A percentile compares a stretch with the other conserved stretches of the same genome.
Evolutionary conservation across 53 echinoderm and acorn worm genomes (phyloP).

Genomic region (Apostichopus leukothele): DNA sequence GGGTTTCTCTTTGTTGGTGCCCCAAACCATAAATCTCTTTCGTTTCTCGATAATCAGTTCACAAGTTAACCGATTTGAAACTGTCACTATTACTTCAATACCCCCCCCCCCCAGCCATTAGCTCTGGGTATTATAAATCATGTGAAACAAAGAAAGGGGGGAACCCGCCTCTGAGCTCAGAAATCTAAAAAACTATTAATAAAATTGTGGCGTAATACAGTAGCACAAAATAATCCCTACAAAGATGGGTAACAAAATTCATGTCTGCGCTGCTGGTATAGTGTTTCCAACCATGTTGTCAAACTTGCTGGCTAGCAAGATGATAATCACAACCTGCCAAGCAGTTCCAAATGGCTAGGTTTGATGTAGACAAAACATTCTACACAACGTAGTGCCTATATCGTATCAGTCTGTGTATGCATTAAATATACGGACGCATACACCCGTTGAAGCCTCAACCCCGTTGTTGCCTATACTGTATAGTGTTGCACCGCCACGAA

Average conservation of each 20-base stretch:
- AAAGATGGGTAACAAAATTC: not conserved
- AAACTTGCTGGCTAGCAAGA: not conserved
- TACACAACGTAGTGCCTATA: no score
- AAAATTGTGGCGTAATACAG: not conserved
- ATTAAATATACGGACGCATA: no score
- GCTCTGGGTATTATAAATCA: not conserved
- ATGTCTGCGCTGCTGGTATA: not conserved
- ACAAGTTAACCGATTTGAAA: not conserved
- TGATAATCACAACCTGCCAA: not conserved
- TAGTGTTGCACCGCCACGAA: no score
- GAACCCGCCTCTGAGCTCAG: not conserved
- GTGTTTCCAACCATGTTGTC: not conserved
- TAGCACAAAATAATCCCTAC: not conserved
- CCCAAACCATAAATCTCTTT: not conserved
- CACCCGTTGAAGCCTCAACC: no score
- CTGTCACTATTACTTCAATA: no score
- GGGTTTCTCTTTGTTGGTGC: not conserved
- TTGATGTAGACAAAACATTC: not conserved
- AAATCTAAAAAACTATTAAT: not conserved
- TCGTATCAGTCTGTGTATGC: no score
- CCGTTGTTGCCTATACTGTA: no score
- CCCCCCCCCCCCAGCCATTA: not conserved
- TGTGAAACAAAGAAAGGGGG: not conserved
- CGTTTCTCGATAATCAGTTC: slow-evolving; percentile 1
- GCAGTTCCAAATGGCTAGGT: slow-evolving; percentile 5